These are phyloP conservation scores for Oophaga sylvatica DNA, from an alignment of 2,797 vertebrate genomes.

Conservation along the genomic window DNA sequence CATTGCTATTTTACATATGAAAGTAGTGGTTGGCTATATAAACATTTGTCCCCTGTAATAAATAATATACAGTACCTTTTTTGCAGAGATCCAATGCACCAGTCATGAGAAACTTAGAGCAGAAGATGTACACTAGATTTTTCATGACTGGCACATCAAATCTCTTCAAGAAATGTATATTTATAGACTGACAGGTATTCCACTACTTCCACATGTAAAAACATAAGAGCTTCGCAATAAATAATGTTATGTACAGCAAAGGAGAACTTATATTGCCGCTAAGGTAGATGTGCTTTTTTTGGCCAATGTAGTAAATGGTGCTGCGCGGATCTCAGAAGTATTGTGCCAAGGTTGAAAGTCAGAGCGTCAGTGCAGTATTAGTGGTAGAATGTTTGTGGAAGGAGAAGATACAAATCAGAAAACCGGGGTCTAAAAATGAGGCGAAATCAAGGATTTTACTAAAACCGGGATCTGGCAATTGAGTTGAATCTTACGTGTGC, in stretches of 20 bases:
- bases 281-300: background rate
- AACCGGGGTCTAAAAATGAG: background rate
- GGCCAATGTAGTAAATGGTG: background rate
- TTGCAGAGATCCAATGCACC: too few relatives aligned
- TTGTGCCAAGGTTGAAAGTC: background rate
- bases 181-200: too few relatives aligned
- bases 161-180: too few relatives aligned
- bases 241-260: background rate
- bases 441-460: background rate
- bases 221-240: background rate
- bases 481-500: background rate
- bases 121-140: too few relatives aligned
- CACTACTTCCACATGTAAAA: too few relatives aligned
- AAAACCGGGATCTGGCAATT: background rate
- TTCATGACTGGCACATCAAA: too few relatives aligned
- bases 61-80: too few relatives aligned
- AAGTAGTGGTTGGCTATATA: too few relatives aligned
- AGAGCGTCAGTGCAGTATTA: background rate
- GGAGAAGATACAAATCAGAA: background rate
- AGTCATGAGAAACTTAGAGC: too few relatives aligned
- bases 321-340: background rate
- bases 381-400: constrained; percentile 3
- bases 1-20: too few relatives aligned
- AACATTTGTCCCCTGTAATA: too few relatives aligned
- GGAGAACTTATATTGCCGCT: background rate